Base-by-base conservation (phyloP, 2,888 invertebrate genomes). In the Abscondita cerata region DNA sequence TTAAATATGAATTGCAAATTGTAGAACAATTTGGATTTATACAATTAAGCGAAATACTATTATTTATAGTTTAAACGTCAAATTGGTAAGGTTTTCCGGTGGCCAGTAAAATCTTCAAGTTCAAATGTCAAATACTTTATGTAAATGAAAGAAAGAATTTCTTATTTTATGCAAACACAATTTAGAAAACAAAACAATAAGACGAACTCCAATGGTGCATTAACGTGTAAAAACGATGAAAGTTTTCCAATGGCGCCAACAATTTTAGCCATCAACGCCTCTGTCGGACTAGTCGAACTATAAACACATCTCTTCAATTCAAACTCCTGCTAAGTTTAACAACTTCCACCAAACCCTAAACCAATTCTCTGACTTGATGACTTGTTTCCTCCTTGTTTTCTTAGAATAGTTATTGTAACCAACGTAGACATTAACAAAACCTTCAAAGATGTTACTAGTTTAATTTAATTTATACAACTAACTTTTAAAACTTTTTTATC, bases 241-340 rank as follows among this genome's bases (percentile, higher is more conserved):
- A 58, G 57, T 52, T 58, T 57, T 55, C 59, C 52, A 64, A 59
- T 62, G 63, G 56, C 64, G 64, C 61, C 66, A 68, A 68, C 66
- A 68, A 61, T 66, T 68, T 65, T 59, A 56, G 56, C 61, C 65
- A 66, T 68, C 68, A 68, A 66, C 68, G 63, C 65, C 62, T 67
- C 31, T 59, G 65, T 53, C 59, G 63, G 64, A 57, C 62, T 52
- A 57, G 62, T 62, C 62, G 52, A 69, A 68, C 69, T 68, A 70
- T 70, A 68, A 70, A 70, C 69, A 70, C 68, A 67, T 68, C 69
- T 61, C 65, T 59, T 64, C 66, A 67, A 67, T 68, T 58, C 64
- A 59, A 60, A 54, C 60, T 59, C 65, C 56, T 66, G 65, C 52
- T 61, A 68, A 68, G 66, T 68, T 68, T 66, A 68, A 68, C 68